Percentiles rank a stretch among this genome's conserved stretches.
Evolutionary conservation across 2,113 vertebrate species (phyloP).

Genomic region (Sebastes fasciatus): DNA sequence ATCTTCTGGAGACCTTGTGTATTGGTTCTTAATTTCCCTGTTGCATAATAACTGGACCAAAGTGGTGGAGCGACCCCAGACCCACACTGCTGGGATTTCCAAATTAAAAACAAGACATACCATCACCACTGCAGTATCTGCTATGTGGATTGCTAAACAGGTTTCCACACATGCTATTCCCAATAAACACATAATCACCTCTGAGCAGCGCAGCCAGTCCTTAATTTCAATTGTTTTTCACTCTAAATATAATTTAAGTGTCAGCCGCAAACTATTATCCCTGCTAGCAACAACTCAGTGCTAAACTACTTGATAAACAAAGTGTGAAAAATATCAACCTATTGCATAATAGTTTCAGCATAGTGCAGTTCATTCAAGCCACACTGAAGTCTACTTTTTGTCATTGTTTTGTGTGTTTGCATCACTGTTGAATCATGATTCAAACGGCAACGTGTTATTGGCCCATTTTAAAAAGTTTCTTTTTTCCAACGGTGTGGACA

Average conservation of each 20-base stretch:
- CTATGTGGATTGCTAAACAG: not conserved
- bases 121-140: not conserved
- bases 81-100: not conserved
- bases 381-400: not conserved
- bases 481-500: not conserved
- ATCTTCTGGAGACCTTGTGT: not conserved
- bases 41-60: not conserved
- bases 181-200: not conserved
- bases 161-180: not conserved
- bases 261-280: not conserved
- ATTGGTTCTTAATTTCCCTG: no score
- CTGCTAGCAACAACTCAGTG: not conserved
- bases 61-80: not conserved
- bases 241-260: not conserved
- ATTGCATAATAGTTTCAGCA: constrained; percentile 28
- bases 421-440: constrained; percentile 22
- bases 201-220: not conserved
- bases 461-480: not conserved
- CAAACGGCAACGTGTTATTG: not conserved
- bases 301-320: not conserved
- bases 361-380: not conserved
- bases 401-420: constrained; percentile 17
- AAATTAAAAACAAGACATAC: not conserved
- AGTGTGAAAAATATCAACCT: not conserved
- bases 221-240: not conserved